Conservation (phyloP, 2,888 invertebrate genomes). For the Pachycephus smyrnensis region DNA sequence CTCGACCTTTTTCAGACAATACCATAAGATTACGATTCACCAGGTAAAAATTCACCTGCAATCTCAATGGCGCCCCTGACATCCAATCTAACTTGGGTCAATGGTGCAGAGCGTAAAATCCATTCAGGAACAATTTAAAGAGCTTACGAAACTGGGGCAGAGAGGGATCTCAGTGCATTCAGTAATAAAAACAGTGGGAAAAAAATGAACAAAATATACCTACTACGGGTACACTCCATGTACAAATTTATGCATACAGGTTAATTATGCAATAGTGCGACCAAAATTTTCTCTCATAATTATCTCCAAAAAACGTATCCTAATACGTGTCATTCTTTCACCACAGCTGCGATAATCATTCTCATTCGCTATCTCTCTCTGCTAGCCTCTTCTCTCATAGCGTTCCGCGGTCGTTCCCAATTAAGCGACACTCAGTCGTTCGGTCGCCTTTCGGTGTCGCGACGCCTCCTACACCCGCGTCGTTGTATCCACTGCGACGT, state of each 20-base stretch:
- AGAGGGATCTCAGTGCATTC: neutral
- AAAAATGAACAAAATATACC: neutral
- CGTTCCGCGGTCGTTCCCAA: neutral
- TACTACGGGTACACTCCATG: neutral
- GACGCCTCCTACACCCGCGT: neutral
- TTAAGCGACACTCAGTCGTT: neutral
- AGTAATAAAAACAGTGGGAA: neutral
- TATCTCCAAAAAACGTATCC: slow-evolving; percentile 26
- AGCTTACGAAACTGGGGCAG: neutral
- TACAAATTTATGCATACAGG: neutral
- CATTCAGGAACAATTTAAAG: neutral
- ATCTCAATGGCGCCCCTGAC: neutral
- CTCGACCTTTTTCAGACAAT: neutral
- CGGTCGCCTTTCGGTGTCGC: neutral
- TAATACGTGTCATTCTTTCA: neutral
- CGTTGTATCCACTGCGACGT: neutral
- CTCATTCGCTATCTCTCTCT: neutral
- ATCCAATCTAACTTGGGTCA: neutral
- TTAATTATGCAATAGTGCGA: neutral
- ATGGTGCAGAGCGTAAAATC: neutral
- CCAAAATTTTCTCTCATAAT: slow-evolving; percentile 8
- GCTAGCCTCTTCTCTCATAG: neutral
- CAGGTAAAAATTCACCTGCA: neutral
- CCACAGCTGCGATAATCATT: neutral
- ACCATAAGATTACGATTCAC: neutral